phyloP scores from a whole-genome alignment of 2,113 vertebrate species.

The Phalacrocorax carbo region DNA sequence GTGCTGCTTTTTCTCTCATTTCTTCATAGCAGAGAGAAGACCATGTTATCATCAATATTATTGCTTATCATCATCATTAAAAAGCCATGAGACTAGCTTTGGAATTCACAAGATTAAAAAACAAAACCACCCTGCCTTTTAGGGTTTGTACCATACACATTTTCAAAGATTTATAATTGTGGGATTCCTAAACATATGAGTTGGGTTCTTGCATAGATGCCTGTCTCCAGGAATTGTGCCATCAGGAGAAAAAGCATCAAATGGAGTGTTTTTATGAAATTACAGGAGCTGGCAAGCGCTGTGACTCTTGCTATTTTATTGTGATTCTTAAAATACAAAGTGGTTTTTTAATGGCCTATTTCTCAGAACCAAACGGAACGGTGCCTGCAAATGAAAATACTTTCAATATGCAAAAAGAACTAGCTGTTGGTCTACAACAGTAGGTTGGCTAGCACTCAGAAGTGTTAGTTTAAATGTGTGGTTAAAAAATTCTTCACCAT shows the following conservation, averaged over 20 bases:
- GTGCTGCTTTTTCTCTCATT: not conserved
- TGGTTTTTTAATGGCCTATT: not conserved
- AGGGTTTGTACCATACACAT: not conserved
- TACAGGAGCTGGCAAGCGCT: not conserved
- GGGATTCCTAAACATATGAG: slow-evolving; percentile 3
- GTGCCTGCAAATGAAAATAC: not conserved
- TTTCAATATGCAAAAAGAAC: not conserved
- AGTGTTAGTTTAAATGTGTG: not conserved
- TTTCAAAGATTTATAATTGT: slow-evolving; percentile 3
- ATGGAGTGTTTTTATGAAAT: not conserved
- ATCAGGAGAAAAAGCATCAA: slow-evolving; percentile 9
- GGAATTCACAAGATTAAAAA: not conserved
- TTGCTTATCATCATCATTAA: not conserved
- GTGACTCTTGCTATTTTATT: not conserved
- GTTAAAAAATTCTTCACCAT: not conserved
- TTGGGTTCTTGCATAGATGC: not conserved
- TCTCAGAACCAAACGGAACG: not conserved
- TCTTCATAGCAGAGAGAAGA: not conserved
- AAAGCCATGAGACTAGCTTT: not conserved
- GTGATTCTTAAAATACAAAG: not conserved
- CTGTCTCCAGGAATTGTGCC: slow-evolving; percentile 20
- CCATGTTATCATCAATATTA: not conserved
- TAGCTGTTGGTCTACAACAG: not conserved
- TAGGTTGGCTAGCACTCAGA: not conserved
- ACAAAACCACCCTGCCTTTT: not conserved